These are phyloP conservation scores for Cheiracanthium punctorium DNA, from an alignment of 2,888 invertebrate genomes.

Conservation along the genomic window DNA sequence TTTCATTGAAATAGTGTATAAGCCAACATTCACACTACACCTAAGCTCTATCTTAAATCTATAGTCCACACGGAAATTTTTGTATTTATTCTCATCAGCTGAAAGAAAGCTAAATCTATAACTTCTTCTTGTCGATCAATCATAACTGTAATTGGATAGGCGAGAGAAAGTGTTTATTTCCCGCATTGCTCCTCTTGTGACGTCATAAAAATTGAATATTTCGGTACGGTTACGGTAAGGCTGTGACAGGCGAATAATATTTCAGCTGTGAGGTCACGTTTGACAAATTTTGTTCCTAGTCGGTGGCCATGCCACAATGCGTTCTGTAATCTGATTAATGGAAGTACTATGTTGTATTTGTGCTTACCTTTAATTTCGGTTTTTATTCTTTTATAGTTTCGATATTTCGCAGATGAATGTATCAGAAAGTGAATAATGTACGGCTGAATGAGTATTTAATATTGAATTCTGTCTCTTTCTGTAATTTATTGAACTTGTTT, in stretches of 20 bases:
- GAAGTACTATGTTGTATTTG: neutral
- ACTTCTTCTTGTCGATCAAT: neutral
- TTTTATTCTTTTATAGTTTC: too few relatives aligned
- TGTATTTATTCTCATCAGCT: neutral
- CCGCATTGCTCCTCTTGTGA: neutral
- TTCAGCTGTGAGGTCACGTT: slow-evolving; percentile 1
- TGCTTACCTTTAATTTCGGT: neutral
- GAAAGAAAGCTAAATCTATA: neutral
- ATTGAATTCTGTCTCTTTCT: too few relatives aligned
- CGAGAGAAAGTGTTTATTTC: slow-evolving; percentile 1
- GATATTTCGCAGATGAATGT: too few relatives aligned
- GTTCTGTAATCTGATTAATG: neutral
- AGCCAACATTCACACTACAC: too few relatives aligned
- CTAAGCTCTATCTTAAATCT: too few relatives aligned
- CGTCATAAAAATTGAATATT: slow-evolving; percentile 8
- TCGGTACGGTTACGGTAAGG: neutral
- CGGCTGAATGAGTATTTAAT: too few relatives aligned
- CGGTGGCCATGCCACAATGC: neutral
- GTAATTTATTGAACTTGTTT: too few relatives aligned
- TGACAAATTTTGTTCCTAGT: slow-evolving; percentile 3
- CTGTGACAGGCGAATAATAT: neutral
- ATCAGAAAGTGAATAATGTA: too few relatives aligned
- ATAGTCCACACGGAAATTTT: too few relatives aligned
- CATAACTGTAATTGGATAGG: neutral
- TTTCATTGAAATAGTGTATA: too few relatives aligned